Percentiles rank a stretch among this genome's conserved stretches.
Conservation (phyloP, 2,113 vertebrate species). For the Hoplias malabaricus region DNA sequence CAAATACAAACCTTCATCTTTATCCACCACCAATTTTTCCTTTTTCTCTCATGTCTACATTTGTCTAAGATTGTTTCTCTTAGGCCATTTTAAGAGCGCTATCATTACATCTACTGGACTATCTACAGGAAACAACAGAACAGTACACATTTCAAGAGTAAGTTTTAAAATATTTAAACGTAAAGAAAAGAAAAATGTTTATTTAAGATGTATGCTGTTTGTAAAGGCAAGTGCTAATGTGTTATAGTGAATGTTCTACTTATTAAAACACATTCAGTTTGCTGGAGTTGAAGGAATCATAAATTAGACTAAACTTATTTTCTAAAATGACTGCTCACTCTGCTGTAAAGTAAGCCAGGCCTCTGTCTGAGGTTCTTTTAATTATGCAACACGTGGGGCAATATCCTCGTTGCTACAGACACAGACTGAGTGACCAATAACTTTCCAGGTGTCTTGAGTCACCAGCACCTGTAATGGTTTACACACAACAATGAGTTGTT, state of each 20-base stretch:
- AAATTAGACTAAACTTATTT: constrained; percentile 1
- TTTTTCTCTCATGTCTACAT: too few relatives aligned
- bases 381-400: constrained; percentile 31
- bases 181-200: too few relatives aligned
- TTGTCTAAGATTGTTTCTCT: too few relatives aligned
- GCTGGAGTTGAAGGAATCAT: not conserved
- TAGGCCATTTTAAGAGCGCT: too few relatives aligned
- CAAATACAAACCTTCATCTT: too few relatives aligned
- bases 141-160: too few relatives aligned
- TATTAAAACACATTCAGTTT: not conserved
- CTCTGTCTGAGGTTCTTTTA: constrained; percentile 22
- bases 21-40: too few relatives aligned
- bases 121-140: too few relatives aligned
- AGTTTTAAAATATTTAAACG: too few relatives aligned
- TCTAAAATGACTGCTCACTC: not conserved
- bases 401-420: constrained; percentile 26
- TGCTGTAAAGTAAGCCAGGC: constrained; percentile 28
- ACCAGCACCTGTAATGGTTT: constrained; percentile 25
- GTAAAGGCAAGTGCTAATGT: not conserved
- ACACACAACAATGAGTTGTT: constrained; percentile 14
- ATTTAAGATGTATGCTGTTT: not conserved
- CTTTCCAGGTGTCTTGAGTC: constrained; percentile 16
- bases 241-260: not conserved
- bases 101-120: too few relatives aligned
- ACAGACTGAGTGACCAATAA: constrained; percentile 19